Conservation (phyloP, 2,888 invertebrate species). For the Carterocephalus palaemon region DNA sequence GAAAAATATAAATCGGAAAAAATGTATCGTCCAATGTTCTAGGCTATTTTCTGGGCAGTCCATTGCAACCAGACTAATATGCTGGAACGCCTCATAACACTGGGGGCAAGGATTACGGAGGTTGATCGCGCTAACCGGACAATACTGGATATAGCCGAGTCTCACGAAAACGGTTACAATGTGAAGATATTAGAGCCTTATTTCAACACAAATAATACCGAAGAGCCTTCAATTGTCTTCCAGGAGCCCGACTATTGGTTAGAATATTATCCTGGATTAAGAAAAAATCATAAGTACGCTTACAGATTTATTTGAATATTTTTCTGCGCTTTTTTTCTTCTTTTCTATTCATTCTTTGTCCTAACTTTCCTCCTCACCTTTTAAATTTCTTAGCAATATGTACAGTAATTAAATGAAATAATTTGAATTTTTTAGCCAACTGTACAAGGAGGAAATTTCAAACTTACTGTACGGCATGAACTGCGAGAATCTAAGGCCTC, state of each 20-base stretch:
- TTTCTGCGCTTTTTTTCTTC: slow-evolving; percentile 2
- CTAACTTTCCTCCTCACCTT: background rate
- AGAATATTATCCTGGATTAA: slow-evolving; percentile 73
- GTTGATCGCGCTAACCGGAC: slow-evolving; percentile 73
- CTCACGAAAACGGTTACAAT: slow-evolving; percentile 72
- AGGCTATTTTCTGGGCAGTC: slow-evolving; percentile 83
- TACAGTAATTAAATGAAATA: background rate
- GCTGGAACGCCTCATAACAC: slow-evolving; percentile 73
- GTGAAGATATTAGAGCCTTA: slow-evolving; percentile 61
- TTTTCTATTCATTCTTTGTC: background rate
- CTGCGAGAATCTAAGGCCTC: slow-evolving; percentile 68
- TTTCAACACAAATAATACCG: slow-evolving; percentile 43
- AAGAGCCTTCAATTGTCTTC: slow-evolving; percentile 17
- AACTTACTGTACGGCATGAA: slow-evolving; percentile 80
- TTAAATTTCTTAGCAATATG: background rate
- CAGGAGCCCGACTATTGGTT: slow-evolving; percentile 52
- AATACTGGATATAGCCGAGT: slow-evolving; percentile 72
- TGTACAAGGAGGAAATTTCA: slow-evolving; percentile 74
- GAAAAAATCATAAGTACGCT: slow-evolving; percentile 51
- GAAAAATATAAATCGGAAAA: too few species aligned
- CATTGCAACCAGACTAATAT: slow-evolving; percentile 76
- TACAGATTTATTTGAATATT: slow-evolving; percentile 2
- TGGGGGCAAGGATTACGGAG: slow-evolving; percentile 70
- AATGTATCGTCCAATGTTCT: too few species aligned
- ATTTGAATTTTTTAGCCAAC: slow-evolving; percentile 62